A percentile compares a stretch with the other conserved stretches of the same genome.
These are phyloP conservation scores for Orientallactaga bullata DNA, from an alignment of 2,113 vertebrate species.

Conservation along the genomic window DNA sequence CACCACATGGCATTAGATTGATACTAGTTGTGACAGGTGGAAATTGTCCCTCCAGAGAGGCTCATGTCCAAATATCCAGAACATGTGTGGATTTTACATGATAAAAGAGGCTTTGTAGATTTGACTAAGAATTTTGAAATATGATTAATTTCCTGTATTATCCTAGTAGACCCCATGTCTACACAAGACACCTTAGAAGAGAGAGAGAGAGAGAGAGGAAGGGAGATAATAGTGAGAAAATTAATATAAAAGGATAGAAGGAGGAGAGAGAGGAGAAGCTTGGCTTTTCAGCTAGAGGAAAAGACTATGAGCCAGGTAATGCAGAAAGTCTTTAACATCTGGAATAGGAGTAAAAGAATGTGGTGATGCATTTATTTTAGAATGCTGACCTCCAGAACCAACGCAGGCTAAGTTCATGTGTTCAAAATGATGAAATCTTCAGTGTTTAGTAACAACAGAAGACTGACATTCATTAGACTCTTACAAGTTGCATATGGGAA, in stretches of 20 bases:
- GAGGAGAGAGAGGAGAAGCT: not conserved
- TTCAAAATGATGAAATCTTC: not conserved
- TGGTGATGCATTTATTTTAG: not conserved
- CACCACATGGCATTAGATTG: not conserved
- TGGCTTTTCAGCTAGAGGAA: not conserved
- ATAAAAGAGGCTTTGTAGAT: not conserved
- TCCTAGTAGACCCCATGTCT: not conserved
- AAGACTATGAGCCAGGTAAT: not conserved
- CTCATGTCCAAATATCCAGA: not conserved
- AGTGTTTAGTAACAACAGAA: not conserved
- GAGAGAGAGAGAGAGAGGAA: not conserved
- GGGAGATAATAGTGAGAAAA: not conserved
- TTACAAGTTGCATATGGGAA: not conserved
- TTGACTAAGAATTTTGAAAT: not conserved
- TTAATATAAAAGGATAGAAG: not conserved
- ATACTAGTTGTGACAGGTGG: not conserved
- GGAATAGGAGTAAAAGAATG: not conserved
- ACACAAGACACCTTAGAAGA: not conserved
- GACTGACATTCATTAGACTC: not conserved
- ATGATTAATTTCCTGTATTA: not conserved
- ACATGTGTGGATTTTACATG: not conserved
- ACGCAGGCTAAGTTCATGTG: not conserved
- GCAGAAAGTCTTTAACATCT: not conserved
- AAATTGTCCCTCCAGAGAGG: not conserved
- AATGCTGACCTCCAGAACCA: not conserved